Evolutionary conservation across 2,113 vertebrate species (phyloP).

Genomic region (Ceyx margarethae): DNA sequence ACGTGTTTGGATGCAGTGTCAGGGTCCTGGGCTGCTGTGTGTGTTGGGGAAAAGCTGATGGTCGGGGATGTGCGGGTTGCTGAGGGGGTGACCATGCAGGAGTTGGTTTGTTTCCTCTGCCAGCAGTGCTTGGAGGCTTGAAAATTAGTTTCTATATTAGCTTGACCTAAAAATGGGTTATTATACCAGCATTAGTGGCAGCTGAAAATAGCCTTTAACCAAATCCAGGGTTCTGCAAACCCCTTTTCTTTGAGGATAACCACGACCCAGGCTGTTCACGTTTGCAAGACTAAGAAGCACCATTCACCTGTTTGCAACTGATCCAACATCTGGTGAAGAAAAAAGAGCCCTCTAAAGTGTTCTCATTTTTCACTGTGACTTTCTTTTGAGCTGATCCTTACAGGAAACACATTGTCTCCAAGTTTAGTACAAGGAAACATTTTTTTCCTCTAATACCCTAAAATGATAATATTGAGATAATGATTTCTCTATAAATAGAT

Average conservation of each 20-base stretch:
- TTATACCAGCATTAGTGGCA: not conserved
- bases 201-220: not conserved
- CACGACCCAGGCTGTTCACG: not conserved
- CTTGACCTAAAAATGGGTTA: not conserved
- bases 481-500: slow-evolving; percentile 35
- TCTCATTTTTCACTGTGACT: not conserved
- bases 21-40: not conserved
- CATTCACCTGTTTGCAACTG: not conserved
- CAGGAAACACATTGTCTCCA: not conserved
- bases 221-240: not conserved
- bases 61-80: fast-evolving
- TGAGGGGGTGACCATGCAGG: not conserved
- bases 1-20: not conserved
- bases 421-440: slow-evolving; percentile 31
- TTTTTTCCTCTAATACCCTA: not conserved
- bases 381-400: not conserved
- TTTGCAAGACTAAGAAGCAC: not conserved
- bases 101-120: not conserved
- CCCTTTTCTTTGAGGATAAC: not conserved
- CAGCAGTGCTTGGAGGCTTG: not conserved
- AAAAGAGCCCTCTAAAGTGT: not conserved
- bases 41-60: not conserved
- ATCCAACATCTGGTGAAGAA: not conserved
- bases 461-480: slow-evolving; percentile 44
- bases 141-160: not conserved